Percentiles rank a stretch among this genome's conserved stretches.
Evolutionary conservation across 2,113 vertebrate species (phyloP).

Genomic region (Pteronura brasiliensis): DNA sequence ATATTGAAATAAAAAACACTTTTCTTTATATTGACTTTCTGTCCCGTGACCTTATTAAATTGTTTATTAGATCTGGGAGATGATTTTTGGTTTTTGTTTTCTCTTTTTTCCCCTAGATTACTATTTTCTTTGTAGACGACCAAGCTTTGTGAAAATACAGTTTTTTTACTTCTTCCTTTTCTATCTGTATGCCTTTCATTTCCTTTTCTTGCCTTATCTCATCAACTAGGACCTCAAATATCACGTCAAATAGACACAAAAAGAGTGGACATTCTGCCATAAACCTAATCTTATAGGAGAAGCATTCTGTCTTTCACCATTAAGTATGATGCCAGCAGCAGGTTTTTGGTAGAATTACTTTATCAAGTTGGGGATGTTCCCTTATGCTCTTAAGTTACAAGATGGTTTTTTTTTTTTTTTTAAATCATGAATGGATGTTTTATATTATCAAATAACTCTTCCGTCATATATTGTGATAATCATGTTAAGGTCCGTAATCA

Average conservation of each 20-base stretch:
- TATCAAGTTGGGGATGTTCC: neutral
- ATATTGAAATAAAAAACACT: neutral
- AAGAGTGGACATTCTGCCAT: neutral
- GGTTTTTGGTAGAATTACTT: neutral
- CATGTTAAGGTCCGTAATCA: too few species aligned
- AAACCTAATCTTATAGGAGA: neutral
- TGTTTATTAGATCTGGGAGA: neutral
- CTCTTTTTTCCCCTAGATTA: neutral
- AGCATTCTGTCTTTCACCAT: neutral
- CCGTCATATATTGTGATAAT: neutral
- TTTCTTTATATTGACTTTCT: neutral
- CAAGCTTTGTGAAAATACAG: neutral
- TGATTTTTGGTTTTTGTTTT: neutral
- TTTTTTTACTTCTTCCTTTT: neutral
- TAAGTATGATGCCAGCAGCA: neutral
- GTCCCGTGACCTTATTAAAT: neutral
- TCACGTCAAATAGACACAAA: neutral
- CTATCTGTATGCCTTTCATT: neutral
- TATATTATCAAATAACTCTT: neutral
- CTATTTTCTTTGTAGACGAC: neutral
- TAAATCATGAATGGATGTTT: neutral
- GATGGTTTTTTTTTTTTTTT: neutral
- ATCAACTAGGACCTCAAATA: neutral
- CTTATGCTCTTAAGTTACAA: neutral
- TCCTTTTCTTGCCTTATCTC: neutral